Conservation (phyloP, 1,140 invertebrate species). For the Zaprionus tsacasi region DNA sequence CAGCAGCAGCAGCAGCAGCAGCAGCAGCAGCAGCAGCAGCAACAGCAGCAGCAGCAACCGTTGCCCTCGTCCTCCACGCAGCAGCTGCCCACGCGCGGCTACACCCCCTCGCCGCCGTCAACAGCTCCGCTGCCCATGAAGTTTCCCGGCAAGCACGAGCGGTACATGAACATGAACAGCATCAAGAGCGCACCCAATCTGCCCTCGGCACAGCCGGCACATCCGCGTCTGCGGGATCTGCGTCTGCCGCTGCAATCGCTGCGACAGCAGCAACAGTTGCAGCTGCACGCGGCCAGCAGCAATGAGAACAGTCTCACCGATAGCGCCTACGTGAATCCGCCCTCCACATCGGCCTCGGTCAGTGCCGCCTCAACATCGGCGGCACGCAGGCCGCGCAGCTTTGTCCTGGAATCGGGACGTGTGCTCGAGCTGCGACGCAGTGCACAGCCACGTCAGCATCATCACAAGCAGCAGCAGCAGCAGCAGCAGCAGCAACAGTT, state of each 20-base stretch:
- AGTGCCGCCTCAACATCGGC: constrained; percentile 6
- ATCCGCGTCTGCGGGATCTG: constrained; percentile 89
- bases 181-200: constrained; percentile 91
- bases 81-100: constrained; percentile 85
- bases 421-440: constrained; percentile 84
- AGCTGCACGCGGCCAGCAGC: constrained; percentile 85
- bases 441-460: constrained; percentile 62
- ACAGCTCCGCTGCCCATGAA: constrained; percentile 92
- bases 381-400: constrained; percentile 67
- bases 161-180: constrained; percentile 90
- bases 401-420: constrained; percentile 77
- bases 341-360: constrained; percentile 60
- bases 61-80: constrained; percentile 75
- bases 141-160: constrained; percentile 87
- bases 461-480: constrained; percentile 85
- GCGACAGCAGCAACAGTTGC: constrained; percentile 86
- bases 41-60: not conserved
- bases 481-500: constrained; percentile 72
- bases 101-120: constrained; percentile 91
- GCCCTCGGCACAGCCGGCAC: constrained; percentile 88
- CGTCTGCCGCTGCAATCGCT: constrained; percentile 86
- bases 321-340: constrained; percentile 82
- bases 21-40: not conserved
- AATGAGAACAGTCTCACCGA: constrained; percentile 87
- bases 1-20: constrained; percentile 44